Percentiles rank a stretch among this genome's conserved stretches.
These are phyloP conservation scores for Hesperophylax magnus DNA, from an alignment of 1,140 invertebrate genomes.

Conservation along the genomic window DNA sequence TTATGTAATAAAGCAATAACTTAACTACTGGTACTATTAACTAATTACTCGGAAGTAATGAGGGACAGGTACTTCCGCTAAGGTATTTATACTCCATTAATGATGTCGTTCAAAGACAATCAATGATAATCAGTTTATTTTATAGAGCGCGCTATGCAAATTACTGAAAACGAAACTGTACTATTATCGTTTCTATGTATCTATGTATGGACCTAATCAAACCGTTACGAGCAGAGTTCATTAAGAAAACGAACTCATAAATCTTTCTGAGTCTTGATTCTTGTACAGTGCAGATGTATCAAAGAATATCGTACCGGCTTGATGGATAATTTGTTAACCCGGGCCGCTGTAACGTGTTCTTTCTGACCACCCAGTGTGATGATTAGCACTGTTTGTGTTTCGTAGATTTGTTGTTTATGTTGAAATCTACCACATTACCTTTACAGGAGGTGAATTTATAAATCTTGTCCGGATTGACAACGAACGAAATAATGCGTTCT, in stretches of 20 bases:
- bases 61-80: too few species aligned
- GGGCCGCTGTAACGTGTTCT: constrained; percentile 10
- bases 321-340: constrained; percentile 14
- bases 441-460: neutral
- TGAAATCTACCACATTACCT: neutral
- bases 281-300: constrained; percentile 14
- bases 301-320: constrained; percentile 7
- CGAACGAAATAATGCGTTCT: neutral
- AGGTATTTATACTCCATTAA: too few species aligned
- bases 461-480: neutral
- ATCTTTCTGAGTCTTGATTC: neutral
- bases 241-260: constrained; percentile 18
- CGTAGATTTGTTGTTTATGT: neutral
- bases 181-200: neutral
- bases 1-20: too few species aligned
- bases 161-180: neutral
- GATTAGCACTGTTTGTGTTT: constrained; percentile 23
- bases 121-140: too few species aligned
- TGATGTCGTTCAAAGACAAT: too few species aligned
- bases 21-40: too few species aligned
- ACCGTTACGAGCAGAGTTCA: constrained; percentile 7
- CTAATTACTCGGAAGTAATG: too few species aligned
- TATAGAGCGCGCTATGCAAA: too few species aligned
- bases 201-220: neutral
- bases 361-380: constrained; percentile 24